Evolutionary conservation across 1,140 invertebrate genomes (phyloP).

Genomic region (Periplaneta americana): DNA sequence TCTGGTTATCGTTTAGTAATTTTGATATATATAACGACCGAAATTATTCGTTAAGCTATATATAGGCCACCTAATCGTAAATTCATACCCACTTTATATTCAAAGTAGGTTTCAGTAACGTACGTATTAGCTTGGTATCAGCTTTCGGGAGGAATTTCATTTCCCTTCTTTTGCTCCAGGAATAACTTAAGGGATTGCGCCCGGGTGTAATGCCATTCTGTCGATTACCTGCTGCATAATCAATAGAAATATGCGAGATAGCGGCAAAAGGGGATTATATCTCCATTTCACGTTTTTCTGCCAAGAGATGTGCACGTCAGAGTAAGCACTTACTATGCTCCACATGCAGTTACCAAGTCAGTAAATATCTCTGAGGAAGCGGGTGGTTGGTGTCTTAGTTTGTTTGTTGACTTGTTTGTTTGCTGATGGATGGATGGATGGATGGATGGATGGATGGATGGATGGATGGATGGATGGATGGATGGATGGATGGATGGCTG

Average conservation of each 20-base stretch:
- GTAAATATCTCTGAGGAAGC: too few species aligned
- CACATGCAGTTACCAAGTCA: too few species aligned
- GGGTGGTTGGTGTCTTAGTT: too few species aligned
- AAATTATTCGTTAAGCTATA: neutral
- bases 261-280: neutral
- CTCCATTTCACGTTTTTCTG: neutral
- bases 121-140: neutral
- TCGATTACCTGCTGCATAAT: neutral
- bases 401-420: too few species aligned
- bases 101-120: neutral
- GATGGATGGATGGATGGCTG: too few species aligned
- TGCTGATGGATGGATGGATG: too few species aligned
- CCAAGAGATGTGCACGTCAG: neutral
- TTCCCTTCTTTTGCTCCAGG: neutral
- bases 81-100: neutral
- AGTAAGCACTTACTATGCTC: too few species aligned
- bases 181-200: neutral
- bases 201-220: neutral
- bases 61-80: neutral
- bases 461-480: too few species aligned
- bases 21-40: neutral
- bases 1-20: neutral
- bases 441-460: too few species aligned
- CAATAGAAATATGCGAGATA: neutral
- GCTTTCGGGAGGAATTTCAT: neutral